Evolutionary conservation across 1,140 invertebrate species (phyloP), one percentile per base, ranked within the genome.

Genomic region (Pogonus chalceus): DNA sequence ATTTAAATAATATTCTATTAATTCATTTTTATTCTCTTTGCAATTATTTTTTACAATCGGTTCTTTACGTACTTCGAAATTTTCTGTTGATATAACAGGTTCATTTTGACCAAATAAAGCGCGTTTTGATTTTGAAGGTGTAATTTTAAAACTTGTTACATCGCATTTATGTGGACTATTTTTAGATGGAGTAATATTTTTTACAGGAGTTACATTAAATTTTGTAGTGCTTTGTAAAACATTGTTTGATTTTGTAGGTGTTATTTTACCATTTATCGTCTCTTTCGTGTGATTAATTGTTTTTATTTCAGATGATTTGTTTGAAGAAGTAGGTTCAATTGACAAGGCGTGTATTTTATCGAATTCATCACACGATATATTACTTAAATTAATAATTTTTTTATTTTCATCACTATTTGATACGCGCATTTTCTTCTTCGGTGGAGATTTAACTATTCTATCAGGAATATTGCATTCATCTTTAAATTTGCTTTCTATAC

Each of bases 11-110:
- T 55, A 23, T 10, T 16, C 20, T 48, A 47, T 20, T 35, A 49
- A 35, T 49, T 51, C 20, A 55, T 46, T 56, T 55, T 57, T 18
- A 51, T 22, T 48, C 43, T 12, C 20, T 39, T 24, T 23, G 2
- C 37, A 12, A 18, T 26, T 43, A 2, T n/a, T 46, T 53, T n/a
- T 20, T 2, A 20, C 21, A 9, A 35, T 35, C 12, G 2, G 50
- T 39, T 23, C 35, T 20, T 43, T 43, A 12, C 14, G 26, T 4
- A 31, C 26, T 31, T 12, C 18, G 18, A 4, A 7, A 43, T 9
- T 43, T 16, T 43, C 37, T 12, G 9, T 4, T 4, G 37, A 12
- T 18, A 43, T 12, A 7, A 31, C 26, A 7, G 26, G 26, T 12
- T 43, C 18, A 43, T 43, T 43, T 12, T 9, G 9, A 43, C 18